phyloP scores from a whole-genome alignment of 2,113 vertebrate genomes.

The Vidua macroura region DNA sequence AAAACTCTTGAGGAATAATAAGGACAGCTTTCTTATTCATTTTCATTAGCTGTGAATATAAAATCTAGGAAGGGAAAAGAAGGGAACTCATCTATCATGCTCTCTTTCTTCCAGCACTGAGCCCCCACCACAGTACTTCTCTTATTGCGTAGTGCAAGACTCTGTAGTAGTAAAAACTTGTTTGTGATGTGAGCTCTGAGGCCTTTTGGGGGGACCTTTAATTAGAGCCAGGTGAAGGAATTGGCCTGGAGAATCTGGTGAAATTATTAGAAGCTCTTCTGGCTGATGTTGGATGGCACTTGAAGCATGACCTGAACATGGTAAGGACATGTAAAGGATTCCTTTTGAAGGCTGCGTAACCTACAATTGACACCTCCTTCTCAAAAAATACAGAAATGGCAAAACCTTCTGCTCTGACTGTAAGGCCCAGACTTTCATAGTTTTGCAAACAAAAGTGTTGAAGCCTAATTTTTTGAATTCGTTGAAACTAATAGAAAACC shows the following conservation, averaged over 20 bases:
- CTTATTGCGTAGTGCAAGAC: not conserved
- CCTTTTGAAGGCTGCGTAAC: not conserved
- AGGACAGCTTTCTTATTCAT: not conserved
- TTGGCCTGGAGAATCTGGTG: not conserved
- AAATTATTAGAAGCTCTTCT: not conserved
- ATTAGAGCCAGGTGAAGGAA: not conserved
- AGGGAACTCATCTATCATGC: not conserved
- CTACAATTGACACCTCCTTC: not conserved
- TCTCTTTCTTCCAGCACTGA: not conserved
- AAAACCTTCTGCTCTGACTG: not conserved
- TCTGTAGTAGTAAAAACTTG: not conserved
- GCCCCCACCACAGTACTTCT: not conserved
- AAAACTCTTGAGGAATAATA: not conserved
- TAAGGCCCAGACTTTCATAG: not conserved
- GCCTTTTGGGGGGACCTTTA: not conserved
- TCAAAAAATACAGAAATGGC: not conserved
- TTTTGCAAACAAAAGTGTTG: not conserved
- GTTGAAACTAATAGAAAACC: conserved; percentile 46
- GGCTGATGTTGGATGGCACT: not conserved
- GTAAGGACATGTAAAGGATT: not conserved
- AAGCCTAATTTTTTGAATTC: conserved; percentile 7
- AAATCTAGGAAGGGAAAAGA: not conserved
- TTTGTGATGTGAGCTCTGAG: not conserved
- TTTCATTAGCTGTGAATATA: not conserved
- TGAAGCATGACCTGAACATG: not conserved